Evolutionary conservation across 2,113 vertebrate genomes (phyloP), one percentile per base, ranked within the genome.

Genomic region (Mus pahari): DNA sequence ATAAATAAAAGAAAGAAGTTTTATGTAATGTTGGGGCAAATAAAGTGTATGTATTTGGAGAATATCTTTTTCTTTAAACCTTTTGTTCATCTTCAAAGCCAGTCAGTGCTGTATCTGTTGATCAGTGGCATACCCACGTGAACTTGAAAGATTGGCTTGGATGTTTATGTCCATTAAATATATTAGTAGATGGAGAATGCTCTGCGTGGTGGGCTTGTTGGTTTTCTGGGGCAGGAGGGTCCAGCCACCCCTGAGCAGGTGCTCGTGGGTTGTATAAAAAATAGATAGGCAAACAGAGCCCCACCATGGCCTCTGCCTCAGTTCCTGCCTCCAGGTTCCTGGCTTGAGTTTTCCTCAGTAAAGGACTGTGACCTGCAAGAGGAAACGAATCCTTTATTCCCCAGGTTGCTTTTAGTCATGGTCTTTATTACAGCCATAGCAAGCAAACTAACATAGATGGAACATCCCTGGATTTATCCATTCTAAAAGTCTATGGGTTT

Each of bases 391-490:
- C 24, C 7, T 62, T 42, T 62, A 8, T 39, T 83, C n/a, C n/a
- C n/a, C 81, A 62, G 81, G 3, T 83, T 16, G 22, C n/a, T 62
- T 60, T 39, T 60, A 28, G 79, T 42, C 22, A 9, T 28, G 81
- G 55, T 42, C 55, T 82, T 60, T 42, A 62, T 7, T 13, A 31
- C 58, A 39, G 26, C 45, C 71, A 78, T 58, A 42, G 66, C 60
- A 45, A 84, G 58, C 24, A 19, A 82, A 31, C 26, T 16, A 31
- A 31, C 58, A 9, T 9, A 7, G 71, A 24, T 36, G 71, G n/a
- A 82, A 96, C 89, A 83, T 86, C 82, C 7, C 33, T 39, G 64
- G 48, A 55, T 87, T 68, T 60, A 92, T 89, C 82, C 77, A 53
- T 90, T 77, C 90, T 31, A 48, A 74, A 92, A 86, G 73, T 88